These are phyloP conservation scores for Kryphioiulus occultus DNA, from an alignment of 2,888 invertebrate species.

Conservation along the genomic window DNA sequence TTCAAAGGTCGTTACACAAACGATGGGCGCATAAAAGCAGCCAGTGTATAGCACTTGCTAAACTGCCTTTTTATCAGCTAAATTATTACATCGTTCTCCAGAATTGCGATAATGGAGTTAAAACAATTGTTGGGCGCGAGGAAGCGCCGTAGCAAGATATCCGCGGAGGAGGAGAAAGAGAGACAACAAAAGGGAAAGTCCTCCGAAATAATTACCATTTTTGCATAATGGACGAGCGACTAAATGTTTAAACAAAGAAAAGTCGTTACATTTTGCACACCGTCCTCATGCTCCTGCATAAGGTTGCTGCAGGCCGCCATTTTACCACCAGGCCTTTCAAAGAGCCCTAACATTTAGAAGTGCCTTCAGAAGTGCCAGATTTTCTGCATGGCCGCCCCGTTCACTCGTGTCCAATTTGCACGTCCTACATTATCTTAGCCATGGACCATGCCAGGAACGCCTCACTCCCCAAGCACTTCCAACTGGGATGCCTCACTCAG, in stretches of 20 bases:
- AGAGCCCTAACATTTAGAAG: too few relatives aligned
- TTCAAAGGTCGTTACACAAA: slow-evolving; percentile 39
- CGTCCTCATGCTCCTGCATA: neutral
- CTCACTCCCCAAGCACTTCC: neutral
- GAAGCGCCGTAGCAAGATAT: neutral
- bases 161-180: neutral
- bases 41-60: slow-evolving; percentile 39
- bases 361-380: neutral
- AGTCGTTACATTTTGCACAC: neutral
- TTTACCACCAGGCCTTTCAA: neutral
- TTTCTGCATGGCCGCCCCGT: neutral
- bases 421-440: neutral
- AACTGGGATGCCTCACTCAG: neutral
- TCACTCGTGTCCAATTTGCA: neutral
- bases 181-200: slow-evolving; percentile 22
- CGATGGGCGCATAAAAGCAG: slow-evolving; percentile 36
- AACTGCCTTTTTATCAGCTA: slow-evolving; percentile 40
- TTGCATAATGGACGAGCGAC: slow-evolving; percentile 36
- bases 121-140: slow-evolving; percentile 39
- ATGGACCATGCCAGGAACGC: neutral
- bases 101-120: slow-evolving; percentile 40
- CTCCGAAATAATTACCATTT: slow-evolving; percentile 40
- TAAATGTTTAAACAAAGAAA: slow-evolving; percentile 36
- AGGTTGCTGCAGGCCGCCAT: neutral
- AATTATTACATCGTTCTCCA: slow-evolving; percentile 40